Evolutionary conservation across 2,113 vertebrate species (phyloP), one percentile per base, ranked within the genome.

Genomic region (Calidris pugnax): DNA sequence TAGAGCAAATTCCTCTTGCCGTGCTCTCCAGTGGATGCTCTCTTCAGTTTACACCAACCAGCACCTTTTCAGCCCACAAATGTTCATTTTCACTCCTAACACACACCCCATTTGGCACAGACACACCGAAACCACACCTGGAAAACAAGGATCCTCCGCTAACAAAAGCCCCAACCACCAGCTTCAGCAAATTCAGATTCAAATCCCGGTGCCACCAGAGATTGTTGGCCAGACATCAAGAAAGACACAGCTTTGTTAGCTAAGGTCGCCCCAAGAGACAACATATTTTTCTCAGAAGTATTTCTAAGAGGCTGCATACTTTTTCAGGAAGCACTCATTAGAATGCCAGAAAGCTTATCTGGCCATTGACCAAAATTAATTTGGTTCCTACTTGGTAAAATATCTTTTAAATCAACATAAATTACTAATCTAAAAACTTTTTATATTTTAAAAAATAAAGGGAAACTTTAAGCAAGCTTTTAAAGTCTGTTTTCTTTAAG

Each of bases 81-180:
- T 17, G 4, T 22, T 37, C 2, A 0, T 12, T 2, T 63, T 37
- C 21, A 18, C 13, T 15, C n/a, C 55, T 22, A 33, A 28, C 23
- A 12, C 51, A 60, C 45, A 26, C 45, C 32, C 32, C 22, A 56
- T 35, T 15, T 35, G 28, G 10, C 21, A 62, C 47, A 45, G 24
- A 24, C 10, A 16, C 3, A 9, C 41, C 16, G 27, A 69, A 71
- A 39, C 16, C 41, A 17, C 32, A 45, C 78, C 50, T n/a, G 17
- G 20, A 77, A 66, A 27, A 15, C 14, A 37, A 63, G 6, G 1
- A 14, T 21, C 35, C 22, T 43, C 55, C 22, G 3, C 2, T 32
- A 64, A 63, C 19, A n/a, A 16, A 10, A 64, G 28, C 23, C 33
- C 33, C 9, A 7, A 4, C 5, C 35, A 41, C 24, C 32, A 62